Evolutionary conservation across 2,797 vertebrate genomes (phyloP).

Genomic region (Phrynocephalus guinanensis): DNA sequence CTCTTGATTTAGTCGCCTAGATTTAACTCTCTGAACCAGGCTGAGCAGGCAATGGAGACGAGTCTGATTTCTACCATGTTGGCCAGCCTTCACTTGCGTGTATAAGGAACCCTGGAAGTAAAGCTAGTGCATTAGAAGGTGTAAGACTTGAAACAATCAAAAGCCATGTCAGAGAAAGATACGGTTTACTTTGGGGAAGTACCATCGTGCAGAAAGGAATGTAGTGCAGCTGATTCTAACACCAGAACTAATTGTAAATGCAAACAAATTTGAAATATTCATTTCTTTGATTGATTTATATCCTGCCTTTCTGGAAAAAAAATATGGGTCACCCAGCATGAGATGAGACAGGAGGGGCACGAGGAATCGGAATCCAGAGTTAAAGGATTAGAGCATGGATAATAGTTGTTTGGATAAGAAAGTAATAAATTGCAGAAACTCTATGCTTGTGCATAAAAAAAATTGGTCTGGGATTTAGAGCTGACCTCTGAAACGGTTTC

Average conservation of each 20-base stretch:
- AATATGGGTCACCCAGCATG: neutral
- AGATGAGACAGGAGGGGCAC: neutral
- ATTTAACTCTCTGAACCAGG: neutral
- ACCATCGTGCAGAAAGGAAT: neutral
- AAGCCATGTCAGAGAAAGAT: too few relatives aligned
- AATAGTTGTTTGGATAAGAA: conserved; percentile 55
- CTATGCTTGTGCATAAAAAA: conserved; percentile 29
- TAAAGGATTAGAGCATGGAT: conserved; percentile 44
- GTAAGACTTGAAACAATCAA: too few relatives aligned
- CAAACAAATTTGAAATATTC: too few relatives aligned
- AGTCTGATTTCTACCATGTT: neutral
- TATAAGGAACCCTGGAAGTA: neutral
- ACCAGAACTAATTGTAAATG: neutral
- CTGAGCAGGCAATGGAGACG: neutral
- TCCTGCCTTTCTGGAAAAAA: neutral
- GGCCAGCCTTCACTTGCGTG: too few relatives aligned
- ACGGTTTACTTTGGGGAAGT: neutral
- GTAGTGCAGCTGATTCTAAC: neutral
- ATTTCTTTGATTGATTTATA: too few relatives aligned
- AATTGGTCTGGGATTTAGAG: conserved; percentile 47
- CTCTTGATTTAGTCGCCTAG: neutral
- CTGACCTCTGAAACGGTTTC: conserved; percentile 58
- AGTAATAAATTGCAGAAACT: conserved; percentile 54
- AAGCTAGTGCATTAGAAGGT: neutral
- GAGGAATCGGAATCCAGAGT: neutral